Conservation (phyloP, 2,113 vertebrate species). For the Colius striatus region DNA sequence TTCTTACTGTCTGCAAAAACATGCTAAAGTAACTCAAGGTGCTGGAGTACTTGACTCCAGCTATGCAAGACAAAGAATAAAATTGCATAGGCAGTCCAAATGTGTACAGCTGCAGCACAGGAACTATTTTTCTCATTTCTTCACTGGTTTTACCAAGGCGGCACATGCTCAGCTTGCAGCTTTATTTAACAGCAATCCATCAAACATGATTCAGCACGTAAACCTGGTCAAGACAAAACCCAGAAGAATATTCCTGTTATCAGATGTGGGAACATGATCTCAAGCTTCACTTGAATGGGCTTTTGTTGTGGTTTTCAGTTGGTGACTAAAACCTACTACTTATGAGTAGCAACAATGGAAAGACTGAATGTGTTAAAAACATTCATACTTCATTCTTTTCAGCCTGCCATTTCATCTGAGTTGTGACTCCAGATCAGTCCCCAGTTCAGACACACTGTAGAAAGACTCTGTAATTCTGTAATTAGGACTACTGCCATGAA, state of each 20-base stretch:
- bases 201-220: background rate
- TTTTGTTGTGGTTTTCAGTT: background rate
- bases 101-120: background rate
- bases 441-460: background rate
- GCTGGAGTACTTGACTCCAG: background rate
- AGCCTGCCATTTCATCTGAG: background rate
- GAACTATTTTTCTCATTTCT: background rate
- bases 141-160: background rate
- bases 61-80: background rate
- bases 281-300: background rate
- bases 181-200: background rate
- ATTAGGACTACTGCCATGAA: background rate
- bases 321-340: background rate
- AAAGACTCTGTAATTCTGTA: background rate
- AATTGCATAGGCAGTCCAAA: background rate
- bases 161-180: background rate
- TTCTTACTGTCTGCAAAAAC: background rate
- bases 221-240: background rate
- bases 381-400: background rate
- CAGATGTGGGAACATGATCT: background rate
- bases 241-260: background rate
- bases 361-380: background rate
- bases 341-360: background rate
- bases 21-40: background rate
- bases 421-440: background rate